Evolutionary conservation across 2,113 vertebrate genomes (phyloP).

Genomic region (Odocoileus virginianus): DNA sequence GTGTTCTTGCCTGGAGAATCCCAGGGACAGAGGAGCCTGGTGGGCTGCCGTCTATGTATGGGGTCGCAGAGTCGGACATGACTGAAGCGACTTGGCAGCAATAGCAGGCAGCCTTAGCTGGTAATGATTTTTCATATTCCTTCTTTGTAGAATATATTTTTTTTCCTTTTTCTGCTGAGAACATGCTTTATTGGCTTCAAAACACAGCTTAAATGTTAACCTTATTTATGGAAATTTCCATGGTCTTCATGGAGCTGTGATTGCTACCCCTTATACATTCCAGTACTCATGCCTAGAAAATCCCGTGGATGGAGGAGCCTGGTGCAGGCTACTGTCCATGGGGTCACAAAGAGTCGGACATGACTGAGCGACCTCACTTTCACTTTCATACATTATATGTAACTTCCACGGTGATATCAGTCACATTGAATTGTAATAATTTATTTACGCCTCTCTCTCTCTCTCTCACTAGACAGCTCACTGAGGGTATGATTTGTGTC

Average conservation of each 20-base stretch:
- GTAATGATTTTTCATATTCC: neutral
- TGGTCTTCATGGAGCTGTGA: neutral
- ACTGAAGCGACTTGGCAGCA: no score
- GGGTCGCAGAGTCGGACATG: no score
- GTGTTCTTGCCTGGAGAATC: no score
- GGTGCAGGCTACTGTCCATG: no score
- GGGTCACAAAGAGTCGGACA: no score
- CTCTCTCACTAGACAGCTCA: neutral
- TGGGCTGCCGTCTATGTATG: no score
- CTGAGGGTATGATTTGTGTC: neutral
- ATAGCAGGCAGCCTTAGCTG: neutral
- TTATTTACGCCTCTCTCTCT: neutral
- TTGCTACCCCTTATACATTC: neutral
- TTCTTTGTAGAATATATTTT: neutral
- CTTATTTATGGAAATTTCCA: neutral
- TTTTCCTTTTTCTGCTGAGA: neutral
- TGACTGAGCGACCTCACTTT: no score
- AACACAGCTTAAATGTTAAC: neutral
- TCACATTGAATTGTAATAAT: neutral
- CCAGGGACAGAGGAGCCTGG: no score
- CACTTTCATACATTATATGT: neutral
- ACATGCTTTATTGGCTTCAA: neutral
- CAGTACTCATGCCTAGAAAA: no score
- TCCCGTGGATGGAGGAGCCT: no score
- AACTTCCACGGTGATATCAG: neutral